phyloP scores from a whole-genome alignment of 2,797 vertebrate genomes.

The Epinephelus malabaricus region DNA sequence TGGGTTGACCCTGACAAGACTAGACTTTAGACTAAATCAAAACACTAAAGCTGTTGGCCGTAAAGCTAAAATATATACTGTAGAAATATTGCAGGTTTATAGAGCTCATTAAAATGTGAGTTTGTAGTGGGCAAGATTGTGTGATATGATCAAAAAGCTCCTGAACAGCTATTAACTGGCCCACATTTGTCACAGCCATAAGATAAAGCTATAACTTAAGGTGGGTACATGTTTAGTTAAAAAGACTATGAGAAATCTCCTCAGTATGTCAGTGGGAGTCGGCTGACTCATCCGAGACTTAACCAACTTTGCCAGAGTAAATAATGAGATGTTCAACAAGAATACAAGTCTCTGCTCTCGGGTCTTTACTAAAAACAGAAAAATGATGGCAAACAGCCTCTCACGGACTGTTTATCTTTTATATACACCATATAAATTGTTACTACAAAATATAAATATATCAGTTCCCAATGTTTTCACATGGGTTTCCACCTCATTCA shows the following conservation, averaged over 20 bases:
- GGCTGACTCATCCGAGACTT: slow-evolving; percentile 51
- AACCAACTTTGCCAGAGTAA: slow-evolving; percentile 51
- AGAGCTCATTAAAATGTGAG: too few relatives aligned
- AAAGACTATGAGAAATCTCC: slow-evolving; percentile 30
- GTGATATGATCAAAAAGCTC: too few relatives aligned
- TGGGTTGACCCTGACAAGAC: too few relatives aligned
- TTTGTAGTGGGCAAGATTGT: too few relatives aligned
- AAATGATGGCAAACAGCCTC: slow-evolving; percentile 29
- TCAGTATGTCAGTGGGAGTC: slow-evolving; percentile 38
- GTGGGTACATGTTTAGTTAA: slow-evolving; percentile 23
- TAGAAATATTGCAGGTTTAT: too few relatives aligned
- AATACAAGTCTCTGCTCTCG: slow-evolving; percentile 26
- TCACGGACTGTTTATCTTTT: slow-evolving; percentile 21
- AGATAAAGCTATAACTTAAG: slow-evolving; percentile 6
- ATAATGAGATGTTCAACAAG: slow-evolving; percentile 35
- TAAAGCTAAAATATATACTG: too few relatives aligned
- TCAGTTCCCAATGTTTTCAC: slow-evolving; percentile 17
- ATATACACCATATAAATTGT: not conserved
- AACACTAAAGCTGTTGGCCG: too few relatives aligned
- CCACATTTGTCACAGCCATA: too few relatives aligned
- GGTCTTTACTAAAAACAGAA: slow-evolving; percentile 30
- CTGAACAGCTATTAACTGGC: too few relatives aligned
- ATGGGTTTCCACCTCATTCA: slow-evolving; percentile 29
- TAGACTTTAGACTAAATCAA: too few relatives aligned
- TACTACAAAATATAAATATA: not conserved